A percentile compares a stretch with the other conserved stretches of the same genome.
phyloP scores from a whole-genome alignment of 2,888 invertebrate species.

The Fragum whitleyi region DNA sequence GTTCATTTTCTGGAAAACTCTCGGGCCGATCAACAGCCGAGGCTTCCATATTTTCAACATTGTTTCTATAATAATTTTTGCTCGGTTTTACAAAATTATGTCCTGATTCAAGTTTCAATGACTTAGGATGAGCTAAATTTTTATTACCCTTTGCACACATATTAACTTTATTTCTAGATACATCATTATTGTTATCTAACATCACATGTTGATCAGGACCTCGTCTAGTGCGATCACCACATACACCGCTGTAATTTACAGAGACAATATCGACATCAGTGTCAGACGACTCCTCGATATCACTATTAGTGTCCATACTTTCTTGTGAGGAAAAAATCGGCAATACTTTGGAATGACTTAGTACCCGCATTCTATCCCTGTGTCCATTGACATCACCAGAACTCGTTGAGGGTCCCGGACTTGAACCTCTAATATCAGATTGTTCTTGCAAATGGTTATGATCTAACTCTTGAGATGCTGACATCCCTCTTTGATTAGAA shows the following conservation, averaged over 20 bases:
- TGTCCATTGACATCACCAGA: constrained; percentile 3
- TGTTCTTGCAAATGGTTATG: background rate
- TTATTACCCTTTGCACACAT: constrained; percentile 27
- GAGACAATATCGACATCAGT: constrained; percentile 58
- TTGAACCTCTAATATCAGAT: background rate
- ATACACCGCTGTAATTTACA: constrained; percentile 10
- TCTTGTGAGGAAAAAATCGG: constrained; percentile 59
- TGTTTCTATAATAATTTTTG: background rate
- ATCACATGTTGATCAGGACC: background rate
- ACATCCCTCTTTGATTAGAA: background rate
- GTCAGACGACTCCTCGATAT: constrained; percentile 51
- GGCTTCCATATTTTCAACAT: constrained; percentile 2
- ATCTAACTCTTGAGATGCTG: background rate
- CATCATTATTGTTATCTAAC: background rate
- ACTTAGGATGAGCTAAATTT: constrained; percentile 55
- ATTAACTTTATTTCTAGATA: constrained; percentile 5
- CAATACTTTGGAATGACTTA: constrained; percentile 45
- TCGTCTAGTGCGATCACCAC: background rate
- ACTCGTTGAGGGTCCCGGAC: constrained; percentile 49
- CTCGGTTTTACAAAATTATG: constrained; percentile 29
- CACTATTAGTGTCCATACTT: constrained; percentile 64
- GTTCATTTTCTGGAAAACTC: background rate
- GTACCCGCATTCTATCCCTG: background rate
- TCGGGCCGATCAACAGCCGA: background rate
- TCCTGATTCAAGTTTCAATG: constrained; percentile 56